Percentiles rank a stretch among this genome's conserved stretches.
These are phyloP conservation scores for Heterocephalus glaber DNA, from an alignment of 2,113 vertebrate genomes.

Conservation along the genomic window DNA sequence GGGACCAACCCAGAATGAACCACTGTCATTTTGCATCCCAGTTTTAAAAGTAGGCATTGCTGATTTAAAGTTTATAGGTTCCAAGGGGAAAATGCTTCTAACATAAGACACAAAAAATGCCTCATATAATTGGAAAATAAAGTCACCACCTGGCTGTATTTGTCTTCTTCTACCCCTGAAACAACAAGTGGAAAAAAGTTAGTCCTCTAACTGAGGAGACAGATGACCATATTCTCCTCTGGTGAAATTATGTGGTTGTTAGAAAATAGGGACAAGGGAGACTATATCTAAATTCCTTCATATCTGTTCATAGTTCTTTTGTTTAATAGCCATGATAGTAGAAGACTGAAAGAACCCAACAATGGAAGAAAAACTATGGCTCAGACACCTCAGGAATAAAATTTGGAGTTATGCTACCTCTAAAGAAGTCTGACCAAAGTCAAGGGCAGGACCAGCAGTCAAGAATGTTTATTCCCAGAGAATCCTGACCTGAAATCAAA, in stretches of 20 bases:
- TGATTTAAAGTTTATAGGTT: not conserved
- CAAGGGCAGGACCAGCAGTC: fast-evolving
- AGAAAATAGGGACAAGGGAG: not conserved
- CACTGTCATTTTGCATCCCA: not conserved
- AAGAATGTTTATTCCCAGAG: not conserved
- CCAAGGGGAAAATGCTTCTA: not conserved
- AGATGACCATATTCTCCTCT: not conserved
- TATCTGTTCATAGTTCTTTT: not conserved
- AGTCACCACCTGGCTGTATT: not conserved
- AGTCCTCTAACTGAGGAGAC: not conserved
- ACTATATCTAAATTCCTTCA: not conserved
- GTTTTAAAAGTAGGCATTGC: not conserved
- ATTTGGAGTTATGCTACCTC: not conserved
- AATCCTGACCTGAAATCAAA: not conserved
- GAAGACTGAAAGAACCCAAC: not conserved
- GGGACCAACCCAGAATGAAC: not conserved
- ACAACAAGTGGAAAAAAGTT: not conserved
- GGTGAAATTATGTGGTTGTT: not conserved
- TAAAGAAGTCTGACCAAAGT: not conserved
- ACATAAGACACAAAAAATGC: not conserved
- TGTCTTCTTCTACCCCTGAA: not conserved
- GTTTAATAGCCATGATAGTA: not conserved
- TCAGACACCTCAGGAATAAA: not conserved
- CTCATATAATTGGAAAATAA: not conserved
- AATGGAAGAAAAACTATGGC: not conserved